Evolutionary conservation across 2,797 vertebrate species (phyloP).

Genomic region (Poecilia velifera): DNA sequence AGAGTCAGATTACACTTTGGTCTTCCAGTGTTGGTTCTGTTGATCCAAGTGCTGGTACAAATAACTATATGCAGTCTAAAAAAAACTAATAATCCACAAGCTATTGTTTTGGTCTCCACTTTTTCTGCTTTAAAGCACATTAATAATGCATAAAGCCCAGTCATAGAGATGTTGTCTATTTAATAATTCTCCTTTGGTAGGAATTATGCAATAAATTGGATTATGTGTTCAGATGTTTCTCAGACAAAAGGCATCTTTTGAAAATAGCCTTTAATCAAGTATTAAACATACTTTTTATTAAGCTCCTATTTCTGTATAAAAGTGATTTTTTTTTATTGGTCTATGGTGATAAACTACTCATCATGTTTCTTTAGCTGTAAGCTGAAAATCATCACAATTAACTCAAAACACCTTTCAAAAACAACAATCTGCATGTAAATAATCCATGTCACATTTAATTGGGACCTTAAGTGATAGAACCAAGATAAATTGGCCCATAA

Average conservation of each 20-base stretch:
- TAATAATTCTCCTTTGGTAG: not conserved
- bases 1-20: constrained; percentile 14
- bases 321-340: not conserved
- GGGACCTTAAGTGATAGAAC: not conserved
- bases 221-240: not conserved
- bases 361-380: not conserved
- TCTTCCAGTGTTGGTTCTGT: not conserved
- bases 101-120: not conserved
- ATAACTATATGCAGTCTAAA: not conserved
- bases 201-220: not conserved
- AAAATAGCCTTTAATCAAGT: not conserved
- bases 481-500: not conserved
- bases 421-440: not conserved
- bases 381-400: not conserved
- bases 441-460: not conserved
- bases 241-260: not conserved
- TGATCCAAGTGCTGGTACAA: not conserved
- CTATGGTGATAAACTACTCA: not conserved
- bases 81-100: not conserved
- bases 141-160: not conserved
- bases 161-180: not conserved
- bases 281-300: not conserved
- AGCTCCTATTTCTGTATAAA: not conserved
- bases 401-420: not conserved
- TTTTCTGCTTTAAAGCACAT: not conserved